phyloP scores from a whole-genome alignment of 2,113 vertebrate genomes.

The Emydocephalus ijimae region DNA sequence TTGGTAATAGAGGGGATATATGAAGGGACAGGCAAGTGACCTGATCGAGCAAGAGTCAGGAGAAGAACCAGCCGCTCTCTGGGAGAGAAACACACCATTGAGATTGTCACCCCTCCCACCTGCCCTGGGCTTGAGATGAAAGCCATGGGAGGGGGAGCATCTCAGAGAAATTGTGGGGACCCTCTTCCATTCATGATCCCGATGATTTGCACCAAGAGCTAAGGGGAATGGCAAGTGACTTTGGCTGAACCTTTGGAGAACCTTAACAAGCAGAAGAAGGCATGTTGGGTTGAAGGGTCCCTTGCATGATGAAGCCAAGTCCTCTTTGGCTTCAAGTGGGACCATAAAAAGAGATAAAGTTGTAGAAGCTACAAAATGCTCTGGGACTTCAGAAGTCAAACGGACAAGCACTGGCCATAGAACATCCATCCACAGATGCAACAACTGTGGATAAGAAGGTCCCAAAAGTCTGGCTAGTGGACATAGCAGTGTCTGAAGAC shows the following conservation, averaged over 20 bases:
- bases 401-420: not conserved
- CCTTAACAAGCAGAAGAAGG: not conserved
- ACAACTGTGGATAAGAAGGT: not conserved
- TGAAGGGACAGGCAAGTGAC: not conserved
- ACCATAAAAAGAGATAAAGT: not conserved
- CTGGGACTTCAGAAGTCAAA: not conserved
- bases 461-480: not conserved
- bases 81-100: not conserved
- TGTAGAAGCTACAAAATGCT: not conserved
- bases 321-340: not conserved
- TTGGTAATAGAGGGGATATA: not conserved
- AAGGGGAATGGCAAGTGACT: not conserved
- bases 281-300: not conserved
- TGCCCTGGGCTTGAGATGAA: not conserved
- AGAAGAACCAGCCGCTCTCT: too few species aligned
- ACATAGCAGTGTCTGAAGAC: not conserved
- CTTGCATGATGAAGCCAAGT: not conserved
- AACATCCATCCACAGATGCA: not conserved
- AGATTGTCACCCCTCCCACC: not conserved
- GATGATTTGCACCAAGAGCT: not conserved
- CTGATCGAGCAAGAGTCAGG: not conserved
- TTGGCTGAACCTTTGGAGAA: not conserved
- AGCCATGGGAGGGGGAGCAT: rapidly evolving
- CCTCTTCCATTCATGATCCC: not conserved
- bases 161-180: not conserved